A percentile compares a stretch with the other conserved stretches of the same genome.
Evolutionary conservation across 53 echinoderm and acorn worm genomes (phyloP).

Genomic region (Patiria pectinifera): DNA sequence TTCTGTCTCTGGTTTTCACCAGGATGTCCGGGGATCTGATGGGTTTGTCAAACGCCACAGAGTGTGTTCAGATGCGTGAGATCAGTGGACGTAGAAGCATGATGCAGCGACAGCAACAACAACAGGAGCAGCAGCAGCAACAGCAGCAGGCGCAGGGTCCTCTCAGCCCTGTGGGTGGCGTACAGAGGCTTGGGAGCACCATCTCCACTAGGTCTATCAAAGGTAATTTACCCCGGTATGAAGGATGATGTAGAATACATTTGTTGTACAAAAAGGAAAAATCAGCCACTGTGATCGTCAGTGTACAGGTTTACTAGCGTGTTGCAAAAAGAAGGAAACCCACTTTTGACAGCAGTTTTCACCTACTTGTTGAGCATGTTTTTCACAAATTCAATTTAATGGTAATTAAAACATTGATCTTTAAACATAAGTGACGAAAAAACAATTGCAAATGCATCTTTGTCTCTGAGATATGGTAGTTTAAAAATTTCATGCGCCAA

Average conservation of each 20-base stretch:
- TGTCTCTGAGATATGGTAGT: too few species aligned
- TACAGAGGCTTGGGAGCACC: conserved; percentile 53
- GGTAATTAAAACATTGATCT: too few species aligned
- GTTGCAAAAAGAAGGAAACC: too few species aligned
- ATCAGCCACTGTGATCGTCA: too few species aligned
- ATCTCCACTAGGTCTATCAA: conserved; percentile 63
- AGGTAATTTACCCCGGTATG: conserved; percentile 13
- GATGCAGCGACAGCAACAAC: conserved; percentile 50
- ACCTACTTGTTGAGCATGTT: too few species aligned
- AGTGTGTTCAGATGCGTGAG: conserved; percentile 62
- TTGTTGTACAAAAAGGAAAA: too few species aligned
- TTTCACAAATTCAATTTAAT: too few species aligned
- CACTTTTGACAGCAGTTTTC: too few species aligned
- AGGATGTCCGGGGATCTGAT: conserved; percentile 56
- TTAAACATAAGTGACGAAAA: too few species aligned
- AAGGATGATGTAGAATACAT: not conserved
- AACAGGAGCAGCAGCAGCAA: conserved; percentile 15
- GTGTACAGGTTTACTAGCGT: too few species aligned
- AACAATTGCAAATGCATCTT: too few species aligned
- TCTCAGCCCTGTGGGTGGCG: conserved; percentile 44
- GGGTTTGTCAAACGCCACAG: conserved; percentile 26
- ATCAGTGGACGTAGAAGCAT: conserved; percentile 57
- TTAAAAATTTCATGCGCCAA: too few species aligned
- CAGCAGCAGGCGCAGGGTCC: conserved; percentile 46
- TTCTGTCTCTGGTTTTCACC: not conserved